Evolutionary conservation across 2,797 vertebrate genomes (phyloP).

Genomic region (Sebastes hubbsi): DNA sequence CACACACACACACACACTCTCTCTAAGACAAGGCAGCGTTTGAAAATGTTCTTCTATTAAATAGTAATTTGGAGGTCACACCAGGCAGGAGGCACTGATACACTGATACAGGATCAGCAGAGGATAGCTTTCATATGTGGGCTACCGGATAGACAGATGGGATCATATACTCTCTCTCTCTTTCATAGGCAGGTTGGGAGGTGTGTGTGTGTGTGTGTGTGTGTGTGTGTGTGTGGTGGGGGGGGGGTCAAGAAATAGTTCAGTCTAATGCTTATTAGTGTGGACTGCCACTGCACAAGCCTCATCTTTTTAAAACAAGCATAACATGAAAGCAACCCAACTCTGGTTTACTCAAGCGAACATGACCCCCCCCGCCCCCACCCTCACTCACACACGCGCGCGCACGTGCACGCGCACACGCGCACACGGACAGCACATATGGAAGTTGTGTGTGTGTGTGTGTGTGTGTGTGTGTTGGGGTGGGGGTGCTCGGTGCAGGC

Average conservation of each 20-base stretch:
- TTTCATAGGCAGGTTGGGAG: slow-evolving; percentile 61
- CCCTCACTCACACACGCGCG: background rate
- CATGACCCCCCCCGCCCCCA: slow-evolving; percentile 43
- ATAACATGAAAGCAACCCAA: slow-evolving; percentile 78
- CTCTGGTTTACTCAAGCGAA: slow-evolving; percentile 70
- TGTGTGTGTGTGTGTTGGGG: slow-evolving; percentile 6
- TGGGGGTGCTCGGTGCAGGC: slow-evolving; percentile 51
- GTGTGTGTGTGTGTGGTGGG: slow-evolving; percentile 6
- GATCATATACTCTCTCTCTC: slow-evolving; percentile 77
- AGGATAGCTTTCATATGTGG: slow-evolving; percentile 81
- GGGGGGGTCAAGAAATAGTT: slow-evolving; percentile 62
- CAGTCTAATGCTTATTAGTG: slow-evolving; percentile 82
- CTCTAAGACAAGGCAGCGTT: slow-evolving; percentile 77
- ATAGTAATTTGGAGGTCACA: slow-evolving; percentile 86
- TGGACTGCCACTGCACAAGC: slow-evolving; percentile 69
- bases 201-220: slow-evolving; percentile 46
- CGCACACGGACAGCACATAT: slow-evolving; percentile 40
- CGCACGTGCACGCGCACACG: background rate
- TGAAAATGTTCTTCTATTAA: slow-evolving; percentile 87
- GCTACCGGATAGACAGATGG: slow-evolving; percentile 79
- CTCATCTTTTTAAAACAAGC: slow-evolving; percentile 80
- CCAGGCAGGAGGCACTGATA: slow-evolving; percentile 86
- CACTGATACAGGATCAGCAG: slow-evolving; percentile 86
- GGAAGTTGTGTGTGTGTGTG: slow-evolving; percentile 24
- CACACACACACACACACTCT: background rate